Percentiles rank a stretch among this genome's conserved stretches.
phyloP scores from a whole-genome alignment of 2,797 vertebrate genomes.

The Anguilla anguilla region DNA sequence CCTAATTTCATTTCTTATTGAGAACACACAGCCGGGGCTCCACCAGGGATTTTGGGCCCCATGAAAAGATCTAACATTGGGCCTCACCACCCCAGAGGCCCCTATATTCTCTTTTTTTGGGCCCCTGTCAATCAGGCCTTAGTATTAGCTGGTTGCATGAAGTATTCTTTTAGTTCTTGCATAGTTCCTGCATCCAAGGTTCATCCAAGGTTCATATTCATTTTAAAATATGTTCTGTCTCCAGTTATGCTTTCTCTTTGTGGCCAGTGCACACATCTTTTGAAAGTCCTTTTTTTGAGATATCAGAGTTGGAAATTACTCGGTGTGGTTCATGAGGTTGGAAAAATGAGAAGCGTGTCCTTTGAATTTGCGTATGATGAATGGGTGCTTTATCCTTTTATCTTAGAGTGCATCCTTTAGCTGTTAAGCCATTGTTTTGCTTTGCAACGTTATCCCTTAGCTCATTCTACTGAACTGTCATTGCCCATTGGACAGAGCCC shows the following conservation, averaged over 20 bases:
- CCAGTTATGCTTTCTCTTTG: no score
- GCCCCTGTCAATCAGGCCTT: no score
- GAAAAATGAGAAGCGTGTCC: neutral
- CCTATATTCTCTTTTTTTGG: no score
- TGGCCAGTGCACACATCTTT: no score
- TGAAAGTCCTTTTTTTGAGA: neutral
- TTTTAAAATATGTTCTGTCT: neutral
- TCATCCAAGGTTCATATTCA: neutral
- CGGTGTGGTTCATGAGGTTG: neutral
- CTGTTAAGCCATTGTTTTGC: neutral
- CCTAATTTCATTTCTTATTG: neutral
- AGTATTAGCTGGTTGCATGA: neutral
- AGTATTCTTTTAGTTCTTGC: no score
- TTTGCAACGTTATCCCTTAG: neutral
- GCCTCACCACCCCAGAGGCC: no score
- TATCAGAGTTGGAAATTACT: neutral
- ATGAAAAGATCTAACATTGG: no score
- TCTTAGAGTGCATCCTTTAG: neutral
- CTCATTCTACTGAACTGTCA: neutral
- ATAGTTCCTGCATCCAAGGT: no score
- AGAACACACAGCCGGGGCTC: neutral
- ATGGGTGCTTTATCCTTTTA: neutral
- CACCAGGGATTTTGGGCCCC: no score
- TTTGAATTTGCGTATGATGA: conserved; percentile 8
- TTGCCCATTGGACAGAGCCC: conserved; percentile 17